Evolutionary conservation across 2,797 vertebrate genomes (phyloP), one percentile per base, ranked within the genome.

Genomic region (Macroramphosus scolopax): DNA sequence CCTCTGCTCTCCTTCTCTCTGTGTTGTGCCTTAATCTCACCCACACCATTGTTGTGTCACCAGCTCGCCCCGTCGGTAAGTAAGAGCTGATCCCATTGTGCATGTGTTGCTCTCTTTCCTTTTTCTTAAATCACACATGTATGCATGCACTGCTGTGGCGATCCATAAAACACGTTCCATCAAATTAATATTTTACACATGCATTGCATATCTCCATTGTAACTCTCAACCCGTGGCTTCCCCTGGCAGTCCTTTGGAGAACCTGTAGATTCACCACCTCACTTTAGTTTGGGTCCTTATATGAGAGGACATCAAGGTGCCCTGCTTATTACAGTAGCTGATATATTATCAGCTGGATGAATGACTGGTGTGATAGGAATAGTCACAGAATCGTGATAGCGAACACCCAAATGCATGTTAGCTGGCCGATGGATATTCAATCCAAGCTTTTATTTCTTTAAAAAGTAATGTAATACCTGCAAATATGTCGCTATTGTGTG

Each of bases 1-100:
- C 72, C 71, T 77, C 74, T 80, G 70, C 77, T 77, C 15, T 80
- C 66, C 54, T 74, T 72, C 58, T 80, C 78, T 83, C 44, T 83
- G 46, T 81, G 63, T 78, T 73, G 76, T 77, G 76, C 76, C 70
- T 81, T 72, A 89, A 90, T 88, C 90, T 92, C 88, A 93, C 89
- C 91, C 92, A 91, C 92, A 91, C 91, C 93, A 93, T 95, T 95
- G 89, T 95, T 92, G 92, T 93, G 89, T 96, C 90, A 93, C 89
- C 95, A 98, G 95, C 91, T 91, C 92, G 89, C 86, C 95, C 95
- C 44, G 92, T 97, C 71, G 96, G 95, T 98, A 97, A 98, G 96
- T 98, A 96, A 50, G 83, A 84, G 84, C 82, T 87, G 75, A 80
- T 61, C 58, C 80, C 85, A 87, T 86, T 72, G 16, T 79, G 85